Percentiles rank a stretch among this genome's conserved stretches.
Conservation (phyloP, 2,113 vertebrate species). For the Oreotrochilus melanogaster region DNA sequence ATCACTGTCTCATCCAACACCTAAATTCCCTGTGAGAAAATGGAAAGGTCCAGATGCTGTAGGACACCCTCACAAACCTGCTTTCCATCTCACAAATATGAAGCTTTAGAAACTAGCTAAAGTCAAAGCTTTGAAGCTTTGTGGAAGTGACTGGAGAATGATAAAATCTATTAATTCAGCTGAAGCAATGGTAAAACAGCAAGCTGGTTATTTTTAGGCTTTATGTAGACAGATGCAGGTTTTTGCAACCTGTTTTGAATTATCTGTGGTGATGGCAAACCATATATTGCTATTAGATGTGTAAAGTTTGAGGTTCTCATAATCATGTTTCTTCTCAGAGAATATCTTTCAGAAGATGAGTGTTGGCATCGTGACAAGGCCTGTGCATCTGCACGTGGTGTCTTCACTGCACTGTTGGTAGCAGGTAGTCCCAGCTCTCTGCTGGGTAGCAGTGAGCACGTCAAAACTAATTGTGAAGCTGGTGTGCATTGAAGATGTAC, state of each 20-base stretch:
- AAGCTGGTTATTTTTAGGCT: neutral
- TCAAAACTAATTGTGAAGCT: neutral
- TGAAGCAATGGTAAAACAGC: neutral
- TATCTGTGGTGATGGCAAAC: neutral
- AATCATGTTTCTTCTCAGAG: neutral
- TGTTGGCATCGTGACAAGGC: accelerated
- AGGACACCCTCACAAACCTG: neutral
- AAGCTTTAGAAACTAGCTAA: slow-evolving; percentile 12
- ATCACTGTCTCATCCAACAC: neutral
- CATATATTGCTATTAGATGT: neutral
- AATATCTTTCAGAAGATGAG: neutral
- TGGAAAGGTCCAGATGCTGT: neutral
- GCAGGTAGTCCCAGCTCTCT: neutral
- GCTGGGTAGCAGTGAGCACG: neutral
- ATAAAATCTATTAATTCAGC: neutral
- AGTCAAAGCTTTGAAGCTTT: neutral
- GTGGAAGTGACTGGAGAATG: neutral
- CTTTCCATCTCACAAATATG: neutral
- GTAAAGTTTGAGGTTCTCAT: neutral
- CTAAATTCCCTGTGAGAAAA: slow-evolving; percentile 15
- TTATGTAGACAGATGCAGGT: neutral
- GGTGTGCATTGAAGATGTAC: neutral
- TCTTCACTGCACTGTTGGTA: neutral
- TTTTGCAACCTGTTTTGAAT: slow-evolving; percentile 35
- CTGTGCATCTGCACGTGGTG: neutral